Evolutionary conservation across 2,888 invertebrate species (phyloP), one percentile per base, ranked within the genome.

Genomic region (Dendrolimus houi): DNA sequence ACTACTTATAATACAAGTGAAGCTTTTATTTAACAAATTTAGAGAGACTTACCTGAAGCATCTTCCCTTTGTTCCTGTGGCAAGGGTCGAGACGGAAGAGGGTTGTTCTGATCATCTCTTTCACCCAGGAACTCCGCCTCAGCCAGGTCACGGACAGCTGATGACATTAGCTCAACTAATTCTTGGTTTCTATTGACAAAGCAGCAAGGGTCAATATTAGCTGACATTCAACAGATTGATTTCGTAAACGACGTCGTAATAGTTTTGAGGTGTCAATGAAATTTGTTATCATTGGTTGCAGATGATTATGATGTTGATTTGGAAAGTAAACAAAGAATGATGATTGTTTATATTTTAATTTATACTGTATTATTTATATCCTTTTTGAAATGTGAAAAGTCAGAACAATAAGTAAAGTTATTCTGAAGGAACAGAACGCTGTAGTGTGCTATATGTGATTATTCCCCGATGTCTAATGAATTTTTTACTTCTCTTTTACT

Each of bases 71-170:
- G 81, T 13, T 87, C 85, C 64, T 89, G 83, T 2, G 88, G 83
- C 9, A 92, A 71, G 0, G 96, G 96, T 69, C 92, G 87, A 0
- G 94, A 93, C 0, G 97, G 96, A 56, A 96, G 78, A 0, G 96
- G 95, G 78, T 95, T 95, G 75, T 97, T 97, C 82, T 97, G 96
- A 62, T 93, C 93, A 72, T 98, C 97, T 53, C 96, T 91, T 54
- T 96, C 94, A 0, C 96, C 96, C 14, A 97, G 91, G 73, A 97
- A 98, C 88, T 98, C 98, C 0, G 97, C 96, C 78, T 97, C 97
- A 13, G 97, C 95, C 69, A 98, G 92, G 77, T 98, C 97, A 41
- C 96, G 92, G 41, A 98, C 95, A 0, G 97, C 96, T 56, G 95
- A 95, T 9, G 97, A 96, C 91, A 98, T 97, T 62, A 97, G 85